Base-by-base conservation (phyloP, 1,140 invertebrate genomes). In the Tetraneura akinire region DNA sequence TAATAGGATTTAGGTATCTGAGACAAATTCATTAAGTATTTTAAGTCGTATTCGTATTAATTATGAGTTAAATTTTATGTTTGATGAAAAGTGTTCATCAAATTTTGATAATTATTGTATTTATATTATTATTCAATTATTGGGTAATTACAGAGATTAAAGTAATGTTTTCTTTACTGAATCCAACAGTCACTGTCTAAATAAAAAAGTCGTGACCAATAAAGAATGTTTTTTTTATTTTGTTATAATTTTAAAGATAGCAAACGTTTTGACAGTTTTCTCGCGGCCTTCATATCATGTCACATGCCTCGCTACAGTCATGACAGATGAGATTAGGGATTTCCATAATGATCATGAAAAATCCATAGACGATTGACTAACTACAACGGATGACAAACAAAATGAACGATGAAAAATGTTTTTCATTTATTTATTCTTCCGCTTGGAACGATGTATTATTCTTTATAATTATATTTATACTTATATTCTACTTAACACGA, bases 181-280 rank as follows among this genome's bases (percentile, higher is more conserved):
- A 51, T 45, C 23, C 70, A 73, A 55, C 71, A 3, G 32, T 37
- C 71, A 76, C 51, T 57, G 55, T 13, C 11, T 23, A 76, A 55
- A 57, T 73, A 57, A 76, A 55, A 76, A 57, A 37, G 13, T 55
- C 71, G 71, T 76, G 71, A 76, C 71, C 29, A 76, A 57, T 26
- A 57, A 57, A 76, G 51, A 76, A 76, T 76, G 51, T 37, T 32
- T 32, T 73, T 73, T 16, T 66, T 37, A 37, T 37, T 16, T 66
- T 37, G 8, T 37, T 37, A 37, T 37, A 4, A 37, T 37, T 37
- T 37, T 11, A 32, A 32, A 51, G 16, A n/a, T 53, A 53, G 21
- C 26, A 18, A 37, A 76, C 26, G 51, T 76, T 18, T 57, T 55
- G 53, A 57, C 71, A 55, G 71, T 76, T 76, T 76, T 23, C 6